phyloP scores from a whole-genome alignment of 2,888 invertebrate species.

The Dryomyza anilis region DNA sequence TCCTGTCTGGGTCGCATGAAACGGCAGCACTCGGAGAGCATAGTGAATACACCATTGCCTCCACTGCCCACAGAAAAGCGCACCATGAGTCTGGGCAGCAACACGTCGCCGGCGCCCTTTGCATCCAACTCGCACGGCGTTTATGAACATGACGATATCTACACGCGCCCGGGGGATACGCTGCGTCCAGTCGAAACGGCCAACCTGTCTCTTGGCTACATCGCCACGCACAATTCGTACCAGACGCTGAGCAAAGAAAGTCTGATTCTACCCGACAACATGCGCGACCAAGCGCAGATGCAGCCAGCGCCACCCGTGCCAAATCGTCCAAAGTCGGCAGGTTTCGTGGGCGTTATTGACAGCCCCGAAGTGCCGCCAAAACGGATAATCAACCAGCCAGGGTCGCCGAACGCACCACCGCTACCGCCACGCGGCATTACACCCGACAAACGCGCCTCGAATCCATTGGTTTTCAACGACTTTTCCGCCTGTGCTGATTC shows the following conservation, averaged over 20 bases:
- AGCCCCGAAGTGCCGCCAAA: slow-evolving; percentile 64
- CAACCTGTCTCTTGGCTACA: slow-evolving; percentile 29
- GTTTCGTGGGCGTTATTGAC: slow-evolving; percentile 61
- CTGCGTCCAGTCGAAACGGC: slow-evolving; percentile 51
- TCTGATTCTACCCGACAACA: slow-evolving; percentile 37
- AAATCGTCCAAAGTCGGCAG: slow-evolving; percentile 34
- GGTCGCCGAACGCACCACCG: slow-evolving; percentile 72
- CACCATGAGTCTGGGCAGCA: slow-evolving; percentile 53
- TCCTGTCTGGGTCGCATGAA: slow-evolving; percentile 69
- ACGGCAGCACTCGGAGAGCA: slow-evolving; percentile 77
- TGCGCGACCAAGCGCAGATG: slow-evolving; percentile 24
- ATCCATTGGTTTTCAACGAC: slow-evolving; percentile 58
- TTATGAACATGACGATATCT: slow-evolving; percentile 71
- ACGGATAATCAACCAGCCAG: slow-evolving; percentile 53
- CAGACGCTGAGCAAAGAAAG: slow-evolving; percentile 56
- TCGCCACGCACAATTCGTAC: slow-evolving; percentile 46
- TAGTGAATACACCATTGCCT: slow-evolving; percentile 83
- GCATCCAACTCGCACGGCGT: slow-evolving; percentile 45
- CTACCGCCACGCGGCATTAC: slow-evolving; percentile 78
- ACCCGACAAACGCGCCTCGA: slow-evolving; percentile 60
- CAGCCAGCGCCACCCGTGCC: slow-evolving; percentile 35
- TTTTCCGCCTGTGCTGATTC: slow-evolving; percentile 43
- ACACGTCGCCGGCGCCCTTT: slow-evolving; percentile 3
- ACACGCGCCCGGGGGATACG: slow-evolving; percentile 70
- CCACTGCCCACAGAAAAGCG: slow-evolving; percentile 76